Base-by-base conservation (phyloP, 2,888 invertebrate species). In the Drosophila anceps region DNA sequence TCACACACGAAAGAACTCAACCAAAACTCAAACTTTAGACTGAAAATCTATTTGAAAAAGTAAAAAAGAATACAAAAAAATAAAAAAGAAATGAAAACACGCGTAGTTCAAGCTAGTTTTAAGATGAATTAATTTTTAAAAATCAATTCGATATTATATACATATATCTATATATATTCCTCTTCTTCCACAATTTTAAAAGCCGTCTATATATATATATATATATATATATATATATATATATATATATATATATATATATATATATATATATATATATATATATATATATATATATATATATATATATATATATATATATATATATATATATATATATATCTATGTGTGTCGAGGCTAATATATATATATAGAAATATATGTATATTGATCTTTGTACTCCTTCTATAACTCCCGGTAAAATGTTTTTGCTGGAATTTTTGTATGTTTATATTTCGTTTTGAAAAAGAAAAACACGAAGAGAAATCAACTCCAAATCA, bases 11-110 rank as follows among this genome's bases (percentile, higher is more conserved):
- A 55, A 39, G 31, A 71, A 82, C 66, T 79, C 82, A 84, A 81
- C 75, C 72, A 79, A 85, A 88, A 84, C 73, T 82, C 69, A 87
- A 84, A 84, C 69, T 79, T 85, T 84, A 89, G 89, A 89, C 84
- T 89, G 90, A 87, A 87, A 57, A 50, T 50, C 71, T 70, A 77
- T 68, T 76, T 35, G 62, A 69, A 67, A 66, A 57, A 48, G 8
- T 48, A 24, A 50, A 46, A 59, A 44, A 13, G 71, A 41, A 1
- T 50, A 58, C 29, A 37, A 64, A 65, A 51, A 43, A 69, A 24
- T 18, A 53, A 60, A 59, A 27, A 24, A 6, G 31, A 65, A 74
- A 67, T 37, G n/a, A 44, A 37, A 69, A 81, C 41, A 74, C 48
- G 71, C 57, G 66, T 85, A 69, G 73, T 69, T 76, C 63, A 84